A percentile compares a stretch with the other conserved stretches of the same genome.
Evolutionary conservation across 2,113 vertebrate genomes (phyloP).

Genomic region (Limanda limanda): DNA sequence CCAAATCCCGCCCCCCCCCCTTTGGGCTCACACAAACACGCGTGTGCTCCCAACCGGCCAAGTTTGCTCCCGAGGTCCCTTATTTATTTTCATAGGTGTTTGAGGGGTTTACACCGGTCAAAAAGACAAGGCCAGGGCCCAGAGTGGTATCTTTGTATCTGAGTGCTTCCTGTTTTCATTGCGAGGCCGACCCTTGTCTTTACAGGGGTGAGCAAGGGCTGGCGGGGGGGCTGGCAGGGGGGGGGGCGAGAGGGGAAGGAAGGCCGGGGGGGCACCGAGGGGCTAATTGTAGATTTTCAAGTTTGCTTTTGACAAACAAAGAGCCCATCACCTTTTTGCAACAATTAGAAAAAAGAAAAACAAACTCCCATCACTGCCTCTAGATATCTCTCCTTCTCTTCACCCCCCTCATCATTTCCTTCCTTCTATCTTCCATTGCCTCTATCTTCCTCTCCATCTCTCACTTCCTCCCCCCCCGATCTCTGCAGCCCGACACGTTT

Average conservation of each 20-base stretch:
- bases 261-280: slow-evolving; percentile 84
- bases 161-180: slow-evolving; percentile 96
- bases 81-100: slow-evolving; percentile 84
- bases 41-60: slow-evolving; percentile 31
- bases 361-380: slow-evolving; percentile 17
- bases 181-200: slow-evolving; percentile 89
- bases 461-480: slow-evolving; percentile 60
- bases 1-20: slow-evolving; percentile 17
- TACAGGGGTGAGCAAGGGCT: slow-evolving; percentile 82
- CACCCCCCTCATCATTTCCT: background rate
- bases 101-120: slow-evolving; percentile 80
- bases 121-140: slow-evolving; percentile 78
- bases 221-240: slow-evolving; percentile 84
- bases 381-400: background rate
- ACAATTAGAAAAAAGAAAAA: background rate
- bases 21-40: slow-evolving; percentile 46
- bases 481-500: slow-evolving; percentile 79
- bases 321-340: slow-evolving; percentile 79
- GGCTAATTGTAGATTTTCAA: slow-evolving; percentile 89
- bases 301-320: slow-evolving; percentile 84
- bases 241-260: slow-evolving; percentile 86
- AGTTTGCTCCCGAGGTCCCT: slow-evolving; percentile 64
- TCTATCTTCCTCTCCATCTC: slow-evolving; percentile 46
- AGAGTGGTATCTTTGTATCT: slow-evolving; percentile 89
- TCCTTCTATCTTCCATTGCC: slow-evolving; percentile 44